Evolutionary conservation across 53 echinoderm and acorn worm species (phyloP).

Genomic region (Henricia sp.): DNA sequence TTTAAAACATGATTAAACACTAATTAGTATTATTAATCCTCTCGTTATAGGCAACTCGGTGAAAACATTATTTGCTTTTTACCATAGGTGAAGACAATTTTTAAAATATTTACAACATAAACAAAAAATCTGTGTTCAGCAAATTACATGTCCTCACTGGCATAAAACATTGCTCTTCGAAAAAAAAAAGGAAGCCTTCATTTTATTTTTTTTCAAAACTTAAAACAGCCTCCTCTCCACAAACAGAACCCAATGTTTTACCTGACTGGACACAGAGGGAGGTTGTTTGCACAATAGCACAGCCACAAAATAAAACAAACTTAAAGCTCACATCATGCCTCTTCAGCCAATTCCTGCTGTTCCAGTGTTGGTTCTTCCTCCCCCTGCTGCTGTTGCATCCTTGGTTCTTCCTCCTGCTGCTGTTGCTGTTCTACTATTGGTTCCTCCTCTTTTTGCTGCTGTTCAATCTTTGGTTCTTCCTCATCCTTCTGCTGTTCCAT

Average conservation of each 20-base stretch:
- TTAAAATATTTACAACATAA: too few relatives aligned
- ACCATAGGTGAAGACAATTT: too few relatives aligned
- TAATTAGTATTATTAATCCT: too few relatives aligned
- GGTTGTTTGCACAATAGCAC: background rate
- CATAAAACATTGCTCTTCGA: too few relatives aligned
- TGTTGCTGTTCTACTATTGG: background rate
- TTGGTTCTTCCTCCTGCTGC: constrained; percentile 40
- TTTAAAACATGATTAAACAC: too few relatives aligned
- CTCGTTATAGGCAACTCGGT: too few relatives aligned
- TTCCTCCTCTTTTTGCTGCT: constrained; percentile 20
- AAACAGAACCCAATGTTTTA: background rate
- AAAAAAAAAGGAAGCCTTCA: too few relatives aligned
- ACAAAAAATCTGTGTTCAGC: too few relatives aligned
- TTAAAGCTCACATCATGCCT: constrained; percentile 22
- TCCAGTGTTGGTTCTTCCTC: background rate
- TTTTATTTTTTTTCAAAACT: too few relatives aligned
- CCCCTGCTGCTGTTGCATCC: constrained; percentile 24
- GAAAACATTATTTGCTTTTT: too few relatives aligned
- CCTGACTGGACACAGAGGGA: constrained; percentile 7
- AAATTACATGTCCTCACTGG: too few relatives aligned
- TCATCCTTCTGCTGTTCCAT: constrained; percentile 25
- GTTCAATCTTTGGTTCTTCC: background rate
- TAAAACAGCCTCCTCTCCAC: too few relatives aligned
- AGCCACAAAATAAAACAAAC: background rate
- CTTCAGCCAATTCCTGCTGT: constrained; percentile 40